Evolutionary conservation across 2,797 vertebrate species (phyloP).

Genomic region (Esox masquinongy): DNA sequence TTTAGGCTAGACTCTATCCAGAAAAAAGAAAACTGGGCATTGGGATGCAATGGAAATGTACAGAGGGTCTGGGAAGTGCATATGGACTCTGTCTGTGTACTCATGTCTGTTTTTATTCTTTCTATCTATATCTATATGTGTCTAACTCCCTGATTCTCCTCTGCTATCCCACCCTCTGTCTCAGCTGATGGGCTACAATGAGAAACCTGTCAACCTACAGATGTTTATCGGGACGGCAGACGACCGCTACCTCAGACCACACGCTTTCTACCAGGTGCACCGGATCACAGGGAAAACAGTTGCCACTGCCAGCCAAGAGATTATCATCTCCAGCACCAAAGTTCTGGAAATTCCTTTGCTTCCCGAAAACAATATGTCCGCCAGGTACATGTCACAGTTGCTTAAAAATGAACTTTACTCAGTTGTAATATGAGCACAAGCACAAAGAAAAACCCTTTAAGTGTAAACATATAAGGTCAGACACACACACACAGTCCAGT

Average conservation of each 20-base stretch:
- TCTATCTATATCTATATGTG: background rate
- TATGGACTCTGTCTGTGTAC: constrained; percentile 36
- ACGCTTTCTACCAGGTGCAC: constrained; percentile 99
- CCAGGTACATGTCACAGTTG: constrained; percentile 81
- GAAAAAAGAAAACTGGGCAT: constrained; percentile 41
- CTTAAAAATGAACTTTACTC: constrained; percentile 46
- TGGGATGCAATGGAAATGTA: constrained; percentile 50
- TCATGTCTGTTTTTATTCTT: constrained; percentile 55
- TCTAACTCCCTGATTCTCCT: background rate
- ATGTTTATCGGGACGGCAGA: constrained; percentile 99
- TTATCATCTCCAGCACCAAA: constrained; percentile 92
- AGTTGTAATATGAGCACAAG: constrained; percentile 47
- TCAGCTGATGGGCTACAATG: constrained; percentile 93
- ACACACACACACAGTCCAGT: background rate
- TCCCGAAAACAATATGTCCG: constrained; percentile 97
- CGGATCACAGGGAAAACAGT: constrained; percentile 99
- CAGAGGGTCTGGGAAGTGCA: constrained; percentile 49
- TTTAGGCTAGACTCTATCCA: constrained; percentile 54
- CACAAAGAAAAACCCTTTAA: constrained; percentile 36
- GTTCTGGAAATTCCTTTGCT: constrained; percentile 97
- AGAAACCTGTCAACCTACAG: constrained; percentile 95
- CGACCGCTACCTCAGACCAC: constrained; percentile 94
- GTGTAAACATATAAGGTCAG: constrained; percentile 32
- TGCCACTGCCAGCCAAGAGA: constrained; percentile 96
- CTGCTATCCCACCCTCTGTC: constrained; percentile 7